phyloP scores from a whole-genome alignment of 2,888 invertebrate species.

The Lasioglossum marginatum region DNA sequence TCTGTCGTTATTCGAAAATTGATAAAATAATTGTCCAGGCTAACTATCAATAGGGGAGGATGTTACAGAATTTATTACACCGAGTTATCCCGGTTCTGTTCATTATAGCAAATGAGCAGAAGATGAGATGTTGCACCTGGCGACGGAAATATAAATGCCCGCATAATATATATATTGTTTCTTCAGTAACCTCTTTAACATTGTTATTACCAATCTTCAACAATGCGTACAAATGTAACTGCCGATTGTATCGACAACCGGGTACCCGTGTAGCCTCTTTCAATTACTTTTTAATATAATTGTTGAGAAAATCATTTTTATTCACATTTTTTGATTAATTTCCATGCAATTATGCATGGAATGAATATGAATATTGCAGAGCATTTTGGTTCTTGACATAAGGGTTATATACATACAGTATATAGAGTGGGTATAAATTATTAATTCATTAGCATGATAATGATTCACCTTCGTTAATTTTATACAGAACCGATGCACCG shows the following conservation, averaged over 20 bases:
- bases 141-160: conserved; percentile 22
- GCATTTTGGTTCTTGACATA: neutral
- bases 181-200: neutral
- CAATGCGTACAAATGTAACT: neutral
- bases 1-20: no score
- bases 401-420: neutral
- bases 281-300: neutral
- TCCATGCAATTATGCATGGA: no score
- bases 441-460: no score
- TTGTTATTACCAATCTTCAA: no score
- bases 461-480: neutral
- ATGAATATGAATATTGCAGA: neutral
- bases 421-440: no score
- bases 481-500: neutral
- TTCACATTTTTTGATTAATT: no score
- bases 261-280: neutral
- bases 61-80: neutral
- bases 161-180: conserved; percentile 7
- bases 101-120: neutral
- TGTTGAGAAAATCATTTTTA: no score
- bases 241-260: neutral
- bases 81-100: neutral
- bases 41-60: neutral
- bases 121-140: neutral
- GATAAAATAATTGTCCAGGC: neutral